phyloP scores from a whole-genome alignment of 2,113 vertebrate species.

The Triplophysa siluroides region DNA sequence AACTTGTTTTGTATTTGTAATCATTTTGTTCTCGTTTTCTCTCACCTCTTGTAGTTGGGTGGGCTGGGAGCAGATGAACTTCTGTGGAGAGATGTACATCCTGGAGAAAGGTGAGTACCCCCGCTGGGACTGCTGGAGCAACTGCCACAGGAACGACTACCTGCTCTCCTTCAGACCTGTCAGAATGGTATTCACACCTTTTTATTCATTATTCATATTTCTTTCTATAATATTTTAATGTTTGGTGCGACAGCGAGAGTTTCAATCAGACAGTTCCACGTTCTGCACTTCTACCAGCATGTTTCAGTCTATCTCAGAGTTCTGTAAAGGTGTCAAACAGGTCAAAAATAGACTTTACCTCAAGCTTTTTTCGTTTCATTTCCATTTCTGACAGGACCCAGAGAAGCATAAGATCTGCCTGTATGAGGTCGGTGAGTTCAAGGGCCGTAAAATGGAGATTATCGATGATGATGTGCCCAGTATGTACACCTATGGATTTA shows the following conservation, averaged over 20 bases:
- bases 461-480: constrained; percentile 81
- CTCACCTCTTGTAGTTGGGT: constrained; percentile 51
- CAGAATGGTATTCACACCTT: constrained; percentile 69
- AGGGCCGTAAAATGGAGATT: constrained; percentile 85
- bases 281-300: too few species aligned
- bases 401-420: constrained; percentile 85
- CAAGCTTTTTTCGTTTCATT: not conserved
- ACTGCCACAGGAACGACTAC: constrained; percentile 79
- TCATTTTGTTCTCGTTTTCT: not conserved
- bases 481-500: constrained; percentile 75
- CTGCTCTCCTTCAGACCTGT: constrained; percentile 82
- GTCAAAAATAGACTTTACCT: too few species aligned
- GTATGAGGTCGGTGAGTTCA: constrained; percentile 79
- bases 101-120: constrained; percentile 83
- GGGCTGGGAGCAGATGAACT: constrained; percentile 63
- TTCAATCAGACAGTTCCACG: too few species aligned
- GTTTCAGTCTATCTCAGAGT: too few species aligned
- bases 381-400: constrained; percentile 65
- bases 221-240: not conserved
- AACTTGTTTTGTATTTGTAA: not conserved
- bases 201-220: not conserved
- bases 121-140: constrained; percentile 83
- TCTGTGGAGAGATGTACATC: constrained; percentile 73
- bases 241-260: not conserved
- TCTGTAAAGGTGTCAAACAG: too few species aligned